Evolutionary conservation across 1,140 invertebrate species (phyloP).

Genomic region (Anastrepha obliqua): DNA sequence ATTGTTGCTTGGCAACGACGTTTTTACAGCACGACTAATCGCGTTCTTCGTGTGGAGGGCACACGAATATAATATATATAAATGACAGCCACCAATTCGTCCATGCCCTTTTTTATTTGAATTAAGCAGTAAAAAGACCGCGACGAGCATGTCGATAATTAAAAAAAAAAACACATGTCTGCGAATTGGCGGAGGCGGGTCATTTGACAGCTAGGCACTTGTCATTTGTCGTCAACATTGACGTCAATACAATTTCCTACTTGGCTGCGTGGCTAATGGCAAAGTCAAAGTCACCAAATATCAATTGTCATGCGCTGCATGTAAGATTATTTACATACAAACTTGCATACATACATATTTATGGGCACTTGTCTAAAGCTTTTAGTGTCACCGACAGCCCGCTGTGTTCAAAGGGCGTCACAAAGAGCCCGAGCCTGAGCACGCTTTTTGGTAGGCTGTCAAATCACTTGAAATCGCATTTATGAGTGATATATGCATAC

Average conservation of each 20-base stretch:
- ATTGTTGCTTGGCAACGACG: background rate
- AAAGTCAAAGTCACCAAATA: background rate
- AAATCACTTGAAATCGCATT: too few relatives aligned
- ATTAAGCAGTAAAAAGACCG: too few relatives aligned
- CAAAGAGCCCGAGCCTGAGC: background rate
- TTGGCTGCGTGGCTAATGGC: slow-evolving; percentile 1
- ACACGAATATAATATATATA: background rate
- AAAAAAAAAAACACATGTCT: too few relatives aligned
- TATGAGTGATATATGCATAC: background rate
- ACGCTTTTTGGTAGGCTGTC: background rate
- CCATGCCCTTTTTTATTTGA: background rate
- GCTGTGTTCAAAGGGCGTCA: background rate
- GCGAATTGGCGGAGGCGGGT: background rate
- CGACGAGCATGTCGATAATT: too few relatives aligned
- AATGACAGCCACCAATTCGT: background rate
- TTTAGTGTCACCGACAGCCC: background rate
- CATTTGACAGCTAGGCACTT: slow-evolving; percentile 42
- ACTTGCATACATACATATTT: background rate
- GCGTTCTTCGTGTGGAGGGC: background rate
- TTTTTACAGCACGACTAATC: background rate
- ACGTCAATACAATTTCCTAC: slow-evolving; percentile 34
- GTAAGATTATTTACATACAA: background rate
- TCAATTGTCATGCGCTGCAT: background rate
- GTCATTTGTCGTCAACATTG: slow-evolving; percentile 20
- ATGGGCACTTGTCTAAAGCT: background rate